Percentiles rank a stretch among this genome's conserved stretches.
phyloP scores from a whole-genome alignment of 2,888 invertebrate species.

The Pollenia amentaria region DNA sequence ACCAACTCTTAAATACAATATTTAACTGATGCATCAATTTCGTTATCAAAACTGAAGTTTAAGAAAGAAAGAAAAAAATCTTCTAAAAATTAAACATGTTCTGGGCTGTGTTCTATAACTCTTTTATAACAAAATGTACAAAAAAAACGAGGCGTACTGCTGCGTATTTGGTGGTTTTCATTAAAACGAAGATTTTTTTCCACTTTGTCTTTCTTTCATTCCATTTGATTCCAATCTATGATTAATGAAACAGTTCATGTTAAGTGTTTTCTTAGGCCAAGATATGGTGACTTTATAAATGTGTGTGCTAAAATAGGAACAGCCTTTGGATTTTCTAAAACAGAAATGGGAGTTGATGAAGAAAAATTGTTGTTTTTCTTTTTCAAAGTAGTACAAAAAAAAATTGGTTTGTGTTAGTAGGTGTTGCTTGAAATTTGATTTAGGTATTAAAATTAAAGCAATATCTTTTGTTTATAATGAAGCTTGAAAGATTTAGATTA shows the following conservation, averaged over 20 bases:
- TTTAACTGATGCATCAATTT: constrained; percentile 57
- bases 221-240: constrained; percentile 69
- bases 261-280: constrained; percentile 55
- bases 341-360: constrained; percentile 60
- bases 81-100: constrained; percentile 7
- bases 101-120: background rate
- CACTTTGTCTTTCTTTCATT: constrained; percentile 14
- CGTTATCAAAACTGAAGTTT: constrained; percentile 25
- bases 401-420: constrained; percentile 60
- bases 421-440: constrained; percentile 67
- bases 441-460: constrained; percentile 70
- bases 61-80: background rate
- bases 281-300: constrained; percentile 60
- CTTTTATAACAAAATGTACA: background rate
- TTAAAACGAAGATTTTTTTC: constrained; percentile 39
- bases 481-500: constrained; percentile 62
- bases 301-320: background rate
- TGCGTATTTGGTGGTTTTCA: constrained; percentile 58
- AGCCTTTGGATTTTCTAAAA: background rate
- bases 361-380: constrained; percentile 63
- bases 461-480: constrained; percentile 43
- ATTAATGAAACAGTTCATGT: constrained; percentile 70
- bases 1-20: constrained; percentile 47
- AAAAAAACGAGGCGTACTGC: constrained; percentile 36
- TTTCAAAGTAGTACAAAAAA: background rate